These are phyloP conservation scores for Syngnathus typhle DNA, from an alignment of 2,113 vertebrate species.

Conservation along the genomic window DNA sequence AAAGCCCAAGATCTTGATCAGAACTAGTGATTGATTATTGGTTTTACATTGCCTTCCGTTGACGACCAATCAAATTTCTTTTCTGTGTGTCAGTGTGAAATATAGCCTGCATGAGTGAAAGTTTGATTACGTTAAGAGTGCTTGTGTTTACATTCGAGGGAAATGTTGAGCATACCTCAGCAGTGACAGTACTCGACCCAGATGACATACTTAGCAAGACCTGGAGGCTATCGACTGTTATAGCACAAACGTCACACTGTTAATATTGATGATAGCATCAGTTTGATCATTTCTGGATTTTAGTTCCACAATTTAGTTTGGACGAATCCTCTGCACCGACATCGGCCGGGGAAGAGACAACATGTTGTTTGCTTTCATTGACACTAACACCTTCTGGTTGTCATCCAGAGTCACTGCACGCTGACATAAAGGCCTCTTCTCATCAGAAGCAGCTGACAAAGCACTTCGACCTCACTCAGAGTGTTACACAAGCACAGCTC, in stretches of 20 bases:
- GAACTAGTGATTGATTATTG: neutral
- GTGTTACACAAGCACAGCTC: neutral
- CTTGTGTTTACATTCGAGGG: constrained; percentile 62
- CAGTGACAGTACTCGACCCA: constrained; percentile 38
- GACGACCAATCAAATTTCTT: neutral
- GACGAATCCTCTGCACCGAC: no score
- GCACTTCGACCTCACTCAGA: neutral
- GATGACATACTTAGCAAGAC: constrained; percentile 40
- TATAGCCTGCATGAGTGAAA: constrained; percentile 16
- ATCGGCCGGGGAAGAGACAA: no score
- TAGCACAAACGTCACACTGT: neutral
- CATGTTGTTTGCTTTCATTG: neutral
- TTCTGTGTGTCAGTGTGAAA: constrained; percentile 7
- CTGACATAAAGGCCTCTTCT: constrained; percentile 23
- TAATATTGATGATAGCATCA: neutral
- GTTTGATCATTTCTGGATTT: neutral
- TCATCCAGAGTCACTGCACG: constrained; percentile 16
- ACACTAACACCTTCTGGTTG: neutral
- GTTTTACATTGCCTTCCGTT: neutral
- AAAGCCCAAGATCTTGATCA: neutral
- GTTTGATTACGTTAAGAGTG: constrained; percentile 23
- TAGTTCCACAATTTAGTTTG: neutral
- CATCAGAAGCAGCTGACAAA: constrained; percentile 42
- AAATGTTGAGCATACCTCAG: constrained; percentile 63
- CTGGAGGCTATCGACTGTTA: neutral